Percentiles rank a stretch among this genome's conserved stretches.
These are phyloP conservation scores for Diorhabda elongata DNA, from an alignment of 1,140 invertebrate species.

Conservation along the genomic window DNA sequence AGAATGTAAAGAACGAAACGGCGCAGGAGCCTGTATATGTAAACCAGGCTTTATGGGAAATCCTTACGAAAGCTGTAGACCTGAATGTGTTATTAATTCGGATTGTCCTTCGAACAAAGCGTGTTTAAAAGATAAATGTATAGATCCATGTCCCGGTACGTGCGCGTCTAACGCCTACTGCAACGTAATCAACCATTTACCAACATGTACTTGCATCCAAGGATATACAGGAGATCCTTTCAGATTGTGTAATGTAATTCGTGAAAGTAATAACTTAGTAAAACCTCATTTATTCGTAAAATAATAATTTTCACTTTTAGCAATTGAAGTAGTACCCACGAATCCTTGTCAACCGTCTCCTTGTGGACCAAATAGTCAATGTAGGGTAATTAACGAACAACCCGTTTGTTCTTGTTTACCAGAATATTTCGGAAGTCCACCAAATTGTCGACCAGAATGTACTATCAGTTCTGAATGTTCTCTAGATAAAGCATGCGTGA, in stretches of 20 bases:
- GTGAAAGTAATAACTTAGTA: conserved; percentile 52
- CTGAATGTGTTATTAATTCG: conserved; percentile 71
- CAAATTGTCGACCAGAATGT: conserved; percentile 75
- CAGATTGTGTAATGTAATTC: conserved; percentile 63
- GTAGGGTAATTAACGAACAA: conserved; percentile 50
- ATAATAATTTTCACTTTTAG: conserved; percentile 25
- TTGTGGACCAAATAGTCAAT: conserved; percentile 62
- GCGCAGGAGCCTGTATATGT: conserved; percentile 64
- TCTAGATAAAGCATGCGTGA: conserved; percentile 64
- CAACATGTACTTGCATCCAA: conserved; percentile 69
- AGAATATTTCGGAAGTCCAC: conserved; percentile 61
- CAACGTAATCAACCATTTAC: conserved; percentile 73
- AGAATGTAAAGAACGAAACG: conserved; percentile 58
- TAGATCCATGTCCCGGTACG: conserved; percentile 76
- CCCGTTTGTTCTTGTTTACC: conserved; percentile 57
- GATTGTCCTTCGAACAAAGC: conserved; percentile 74
- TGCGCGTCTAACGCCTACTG: conserved; percentile 77
- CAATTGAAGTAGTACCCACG: conserved; percentile 30
- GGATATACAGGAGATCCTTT: conserved; percentile 79
- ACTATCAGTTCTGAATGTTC: conserved; percentile 76
- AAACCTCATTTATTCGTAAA: conserved; percentile 10
- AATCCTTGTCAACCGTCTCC: conserved; percentile 58
- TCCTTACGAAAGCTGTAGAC: conserved; percentile 68
- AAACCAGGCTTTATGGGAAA: conserved; percentile 65
- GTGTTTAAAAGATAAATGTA: conserved; percentile 76